Evolutionary conservation across 2,113 vertebrate genomes (phyloP).

Genomic region (Actenoides hombroni): DNA sequence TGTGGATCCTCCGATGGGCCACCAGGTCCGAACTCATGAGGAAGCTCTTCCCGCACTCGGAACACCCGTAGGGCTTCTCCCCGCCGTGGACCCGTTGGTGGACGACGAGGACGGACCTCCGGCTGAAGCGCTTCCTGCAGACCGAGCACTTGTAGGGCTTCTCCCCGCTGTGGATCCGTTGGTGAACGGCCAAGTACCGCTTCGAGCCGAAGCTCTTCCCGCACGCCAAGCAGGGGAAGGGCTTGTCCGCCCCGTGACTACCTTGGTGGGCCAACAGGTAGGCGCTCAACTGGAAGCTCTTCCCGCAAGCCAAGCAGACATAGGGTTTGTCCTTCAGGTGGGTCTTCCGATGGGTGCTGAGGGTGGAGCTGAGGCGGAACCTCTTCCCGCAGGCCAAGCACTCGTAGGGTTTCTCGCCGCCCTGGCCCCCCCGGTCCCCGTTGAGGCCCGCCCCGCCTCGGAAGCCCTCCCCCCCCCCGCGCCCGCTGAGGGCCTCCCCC

Average conservation of each 20-base stretch:
- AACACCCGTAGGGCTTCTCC: conserved; percentile 67
- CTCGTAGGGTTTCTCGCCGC: conserved; percentile 56
- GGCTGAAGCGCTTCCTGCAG: conserved; percentile 65
- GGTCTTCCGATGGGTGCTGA: conserved; percentile 8
- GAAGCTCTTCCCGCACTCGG: conserved; percentile 56
- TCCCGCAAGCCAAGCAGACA: background rate
- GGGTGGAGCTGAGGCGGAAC: conserved; percentile 40
- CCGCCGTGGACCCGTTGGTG: conserved; percentile 66
- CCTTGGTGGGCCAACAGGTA: conserved; percentile 23
- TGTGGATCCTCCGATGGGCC: background rate
- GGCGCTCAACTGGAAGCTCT: conserved; percentile 40
- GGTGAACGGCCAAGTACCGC: background rate
- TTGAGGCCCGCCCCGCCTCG: background rate
- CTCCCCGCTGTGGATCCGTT: background rate
- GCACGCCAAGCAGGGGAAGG: background rate
- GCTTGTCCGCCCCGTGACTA: conserved; percentile 34
- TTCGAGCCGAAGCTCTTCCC: background rate
- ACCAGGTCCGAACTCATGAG: conserved; percentile 34
- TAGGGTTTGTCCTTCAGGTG: conserved; percentile 40
- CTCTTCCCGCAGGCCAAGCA: conserved; percentile 69
- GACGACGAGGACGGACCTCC: conserved; percentile 40
- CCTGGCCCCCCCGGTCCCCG: background rate
- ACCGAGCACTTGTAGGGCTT: background rate
- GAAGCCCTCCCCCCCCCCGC: conserved; percentile 52
- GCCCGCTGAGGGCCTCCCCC: conserved; percentile 23